A percentile compares a stretch with the other conserved stretches of the same genome.
phyloP scores from a whole-genome alignment of 30 jellyfish, hydroid and myxozoan genomes.

The Euphysa ruthae region DNA sequence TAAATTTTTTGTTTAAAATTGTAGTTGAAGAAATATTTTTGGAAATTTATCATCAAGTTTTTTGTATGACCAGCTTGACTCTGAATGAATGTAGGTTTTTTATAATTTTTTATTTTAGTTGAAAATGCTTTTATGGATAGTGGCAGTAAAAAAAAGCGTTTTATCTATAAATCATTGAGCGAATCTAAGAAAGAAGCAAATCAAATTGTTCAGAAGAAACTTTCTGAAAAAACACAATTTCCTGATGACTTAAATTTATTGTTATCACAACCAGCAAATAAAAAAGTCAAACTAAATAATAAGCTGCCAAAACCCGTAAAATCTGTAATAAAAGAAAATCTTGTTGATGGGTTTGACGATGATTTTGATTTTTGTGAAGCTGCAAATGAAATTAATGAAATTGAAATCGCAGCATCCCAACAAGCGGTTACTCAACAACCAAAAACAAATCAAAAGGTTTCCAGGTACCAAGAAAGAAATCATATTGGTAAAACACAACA shows the following conservation, averaged over 20 bases:
- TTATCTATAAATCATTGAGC: constrained; percentile 11
- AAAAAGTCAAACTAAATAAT: neutral
- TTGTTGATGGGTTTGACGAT: constrained; percentile 9
- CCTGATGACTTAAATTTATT: constrained; percentile 17
- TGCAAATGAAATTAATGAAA: constrained; percentile 29
- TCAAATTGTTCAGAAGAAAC: neutral
- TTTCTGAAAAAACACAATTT: neutral
- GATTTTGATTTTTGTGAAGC: constrained; percentile 31
- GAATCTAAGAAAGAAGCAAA: neutral
- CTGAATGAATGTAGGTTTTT: no score
- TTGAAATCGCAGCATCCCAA: constrained; percentile 38
- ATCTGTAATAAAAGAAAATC: neutral
- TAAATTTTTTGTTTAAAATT: no score
- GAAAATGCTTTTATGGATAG: no score
- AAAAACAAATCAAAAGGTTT: no score
- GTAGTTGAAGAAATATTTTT: no score
- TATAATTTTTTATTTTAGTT: no score
- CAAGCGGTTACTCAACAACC: no score
- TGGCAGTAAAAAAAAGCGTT: constrained; percentile 6
- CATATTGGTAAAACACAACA: no score
- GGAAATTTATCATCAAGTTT: no score
- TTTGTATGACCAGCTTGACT: no score
- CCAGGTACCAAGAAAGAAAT: no score
- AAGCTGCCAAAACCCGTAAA: neutral
- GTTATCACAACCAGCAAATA: constrained; percentile 8